A percentile compares a stretch with the other conserved stretches of the same genome.
These are phyloP conservation scores for Hyles lineata DNA, from an alignment of 2,888 invertebrate species.

Conservation along the genomic window DNA sequence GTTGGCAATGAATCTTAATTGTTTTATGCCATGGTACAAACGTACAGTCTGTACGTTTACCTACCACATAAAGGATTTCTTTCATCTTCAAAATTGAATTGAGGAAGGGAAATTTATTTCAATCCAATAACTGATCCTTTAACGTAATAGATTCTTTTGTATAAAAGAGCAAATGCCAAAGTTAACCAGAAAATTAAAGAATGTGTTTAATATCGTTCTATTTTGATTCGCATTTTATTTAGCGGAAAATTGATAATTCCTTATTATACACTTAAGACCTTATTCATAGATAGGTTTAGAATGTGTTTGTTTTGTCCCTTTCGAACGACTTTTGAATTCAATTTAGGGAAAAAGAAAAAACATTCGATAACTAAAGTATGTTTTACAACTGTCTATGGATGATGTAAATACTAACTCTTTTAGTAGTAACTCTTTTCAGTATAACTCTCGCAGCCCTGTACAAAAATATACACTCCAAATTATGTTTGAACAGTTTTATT, in stretches of 20 bases:
- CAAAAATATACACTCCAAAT: slow-evolving; percentile 7
- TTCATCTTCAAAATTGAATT: slow-evolving; percentile 36
- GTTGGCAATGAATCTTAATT: slow-evolving; percentile 68
- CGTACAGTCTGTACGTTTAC: slow-evolving; percentile 43
- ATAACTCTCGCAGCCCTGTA: not conserved
- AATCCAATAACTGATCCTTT: slow-evolving; percentile 12
- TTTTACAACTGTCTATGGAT: too few species aligned
- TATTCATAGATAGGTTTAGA: too few species aligned
- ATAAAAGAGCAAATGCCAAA: slow-evolving; percentile 23
- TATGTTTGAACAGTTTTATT: slow-evolving; percentile 8
- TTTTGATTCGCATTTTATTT: not conserved
- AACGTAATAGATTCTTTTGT: slow-evolving; percentile 29
- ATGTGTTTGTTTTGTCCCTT: too few species aligned
- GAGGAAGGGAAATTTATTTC: slow-evolving; percentile 16
- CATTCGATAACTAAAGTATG: too few species aligned
- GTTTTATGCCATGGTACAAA: slow-evolving; percentile 49
- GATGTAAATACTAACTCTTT: too few species aligned
- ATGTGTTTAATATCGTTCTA: slow-evolving; percentile 7
- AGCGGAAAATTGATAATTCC: not conserved
- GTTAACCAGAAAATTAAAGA: slow-evolving; percentile 27
- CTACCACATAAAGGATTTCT: slow-evolving; percentile 34
- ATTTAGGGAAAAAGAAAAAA: too few species aligned
- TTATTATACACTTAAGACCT: not conserved
- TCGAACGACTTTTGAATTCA: too few species aligned
- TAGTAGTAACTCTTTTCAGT: too few species aligned